Percentiles rank a stretch among this genome's conserved stretches.
These are phyloP conservation scores for Drosophila rhopaloa DNA, from an alignment of 1,140 invertebrate species.

Conservation along the genomic window DNA sequence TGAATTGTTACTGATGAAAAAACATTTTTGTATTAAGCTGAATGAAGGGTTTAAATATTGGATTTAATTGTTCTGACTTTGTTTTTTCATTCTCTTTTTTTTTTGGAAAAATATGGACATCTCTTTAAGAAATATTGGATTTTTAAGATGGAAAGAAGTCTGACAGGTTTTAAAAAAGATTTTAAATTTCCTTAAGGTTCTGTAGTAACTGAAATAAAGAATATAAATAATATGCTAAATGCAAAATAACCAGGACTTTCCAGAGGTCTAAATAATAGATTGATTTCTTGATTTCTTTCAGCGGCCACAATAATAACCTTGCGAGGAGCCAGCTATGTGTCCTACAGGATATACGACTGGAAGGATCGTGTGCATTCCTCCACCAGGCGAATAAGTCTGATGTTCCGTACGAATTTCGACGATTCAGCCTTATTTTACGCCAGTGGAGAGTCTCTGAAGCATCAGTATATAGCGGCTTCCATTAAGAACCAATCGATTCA, in stretches of 20 bases:
- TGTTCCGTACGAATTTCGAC: slow-evolving; percentile 95
- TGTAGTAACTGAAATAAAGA: too few relatives aligned
- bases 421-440: slow-evolving; percentile 95
- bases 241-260: too few relatives aligned
- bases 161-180: not conserved
- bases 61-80: not conserved
- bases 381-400: slow-evolving; percentile 93
- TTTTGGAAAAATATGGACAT: too few relatives aligned
- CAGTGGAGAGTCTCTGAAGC: slow-evolving; percentile 91
- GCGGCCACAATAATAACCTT: slow-evolving; percentile 94
- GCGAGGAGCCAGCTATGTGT: slow-evolving; percentile 95
- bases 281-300: slow-evolving; percentile 72
- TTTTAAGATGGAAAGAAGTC: too few relatives aligned
- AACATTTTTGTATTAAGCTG: not conserved
- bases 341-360: slow-evolving; percentile 96
- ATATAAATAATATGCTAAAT: too few relatives aligned
- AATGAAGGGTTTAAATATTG: too few relatives aligned
- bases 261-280: too few relatives aligned
- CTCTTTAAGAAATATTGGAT: too few relatives aligned
- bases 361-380: slow-evolving; percentile 95
- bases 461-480: slow-evolving; percentile 93
- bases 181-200: not conserved
- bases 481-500: slow-evolving; percentile 91
- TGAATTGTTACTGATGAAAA: not conserved
- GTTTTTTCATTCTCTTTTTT: not conserved